Evolutionary conservation across 23 tunicate genomes (phyloP).

Genomic region (Halocynthia roretzi): DNA sequence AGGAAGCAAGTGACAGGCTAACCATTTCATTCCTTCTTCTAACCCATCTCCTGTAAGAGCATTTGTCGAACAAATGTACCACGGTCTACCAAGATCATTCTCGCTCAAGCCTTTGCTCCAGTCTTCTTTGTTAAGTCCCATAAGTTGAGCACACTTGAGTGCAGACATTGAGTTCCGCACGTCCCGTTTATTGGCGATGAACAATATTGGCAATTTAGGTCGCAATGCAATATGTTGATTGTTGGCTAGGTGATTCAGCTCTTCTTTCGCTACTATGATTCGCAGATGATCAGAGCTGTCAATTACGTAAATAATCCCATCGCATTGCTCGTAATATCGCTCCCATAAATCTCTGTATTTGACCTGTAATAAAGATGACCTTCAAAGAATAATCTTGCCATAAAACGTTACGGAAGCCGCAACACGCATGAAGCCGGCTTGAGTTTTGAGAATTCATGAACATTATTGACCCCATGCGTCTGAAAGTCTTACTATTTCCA

Average conservation of each 20-base stretch:
- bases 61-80: constrained; percentile 23
- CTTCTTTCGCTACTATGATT: constrained; percentile 28
- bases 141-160: constrained; percentile 12
- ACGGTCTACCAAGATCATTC: constrained; percentile 3
- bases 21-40: constrained; percentile 14
- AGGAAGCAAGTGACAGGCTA: neutral
- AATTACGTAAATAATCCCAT: constrained; percentile 15
- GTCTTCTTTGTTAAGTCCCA: constrained; percentile 4
- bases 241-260: neutral
- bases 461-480: neutral
- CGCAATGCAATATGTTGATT: neutral
- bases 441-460: neutral
- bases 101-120: constrained; percentile 6
- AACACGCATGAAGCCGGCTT: neutral
- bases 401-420: neutral
- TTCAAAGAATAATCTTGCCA: neutral
- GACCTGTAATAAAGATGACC: constrained; percentile 1
- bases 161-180: constrained; percentile 16
- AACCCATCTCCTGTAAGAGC: constrained; percentile 14
- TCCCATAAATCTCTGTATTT: constrained; percentile 20
- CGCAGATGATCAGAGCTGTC: constrained; percentile 26
- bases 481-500: neutral
- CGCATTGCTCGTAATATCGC: constrained; percentile 1
- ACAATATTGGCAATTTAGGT: constrained; percentile 13
- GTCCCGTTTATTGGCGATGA: constrained; percentile 16